Conservation (phyloP, 2,888 invertebrate species). For the Aleiodes testaceus region DNA sequence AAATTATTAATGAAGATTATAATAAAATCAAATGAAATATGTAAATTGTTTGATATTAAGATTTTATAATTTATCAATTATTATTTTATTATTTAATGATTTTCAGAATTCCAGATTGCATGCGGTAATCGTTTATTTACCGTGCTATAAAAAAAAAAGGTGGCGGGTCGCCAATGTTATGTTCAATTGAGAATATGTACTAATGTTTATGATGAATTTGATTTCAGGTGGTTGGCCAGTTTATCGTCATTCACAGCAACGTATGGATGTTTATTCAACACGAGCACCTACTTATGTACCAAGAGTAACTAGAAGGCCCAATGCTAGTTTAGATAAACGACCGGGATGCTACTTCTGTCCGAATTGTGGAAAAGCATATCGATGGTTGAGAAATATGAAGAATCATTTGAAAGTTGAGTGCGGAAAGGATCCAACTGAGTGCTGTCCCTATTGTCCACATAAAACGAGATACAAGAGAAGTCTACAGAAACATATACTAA, state of each 20-base stretch:
- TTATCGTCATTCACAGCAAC: slow-evolving; percentile 44
- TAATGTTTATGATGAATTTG: slow-evolving; percentile 49
- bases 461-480: slow-evolving; percentile 75
- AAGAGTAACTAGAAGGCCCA: slow-evolving; percentile 38
- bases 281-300: slow-evolving; percentile 35
- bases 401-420: slow-evolving; percentile 77
- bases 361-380: slow-evolving; percentile 76
- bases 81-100: background rate
- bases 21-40: slow-evolving; percentile 2
- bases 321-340: slow-evolving; percentile 56
- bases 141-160: slow-evolving; percentile 12
- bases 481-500: slow-evolving; percentile 73
- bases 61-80: background rate
- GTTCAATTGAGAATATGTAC: slow-evolving; percentile 46
- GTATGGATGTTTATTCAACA: background rate
- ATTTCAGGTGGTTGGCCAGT: slow-evolving; percentile 52
- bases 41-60: slow-evolving; percentile 1
- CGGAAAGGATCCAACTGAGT: slow-evolving; percentile 76
- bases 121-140: slow-evolving; percentile 24
- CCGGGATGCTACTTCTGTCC: slow-evolving; percentile 73
- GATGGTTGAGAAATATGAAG: slow-evolving; percentile 76
- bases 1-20: background rate
- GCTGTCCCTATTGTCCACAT: slow-evolving; percentile 75
- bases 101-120: slow-evolving; percentile 35
- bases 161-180: background rate